phyloP scores from a whole-genome alignment of 1,140 invertebrate genomes.

The Muscidifurax raptorellus region DNA sequence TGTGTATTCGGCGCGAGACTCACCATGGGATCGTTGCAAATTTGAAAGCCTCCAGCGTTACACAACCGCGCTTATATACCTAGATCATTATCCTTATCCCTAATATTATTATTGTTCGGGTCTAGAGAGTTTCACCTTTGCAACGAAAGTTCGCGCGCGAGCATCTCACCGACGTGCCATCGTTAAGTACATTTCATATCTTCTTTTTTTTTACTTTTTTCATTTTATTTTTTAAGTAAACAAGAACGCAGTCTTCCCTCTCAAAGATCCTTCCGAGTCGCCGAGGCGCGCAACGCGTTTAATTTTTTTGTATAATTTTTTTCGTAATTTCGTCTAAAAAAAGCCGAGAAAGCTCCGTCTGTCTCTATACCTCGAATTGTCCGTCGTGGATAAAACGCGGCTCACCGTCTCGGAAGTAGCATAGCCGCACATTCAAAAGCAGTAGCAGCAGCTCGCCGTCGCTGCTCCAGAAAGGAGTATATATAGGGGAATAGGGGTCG shows the following conservation, averaged over 20 bases:
- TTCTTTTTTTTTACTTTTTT: background rate
- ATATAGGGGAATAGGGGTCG: background rate
- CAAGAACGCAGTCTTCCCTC: background rate
- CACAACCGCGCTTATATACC: slow-evolving; percentile 1
- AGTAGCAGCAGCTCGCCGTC: background rate
- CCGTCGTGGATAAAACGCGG: background rate
- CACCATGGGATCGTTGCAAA: background rate
- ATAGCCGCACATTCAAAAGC: background rate
- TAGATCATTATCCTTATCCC: slow-evolving; percentile 13
- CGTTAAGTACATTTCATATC: slow-evolving; percentile 14
- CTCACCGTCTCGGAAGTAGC: background rate
- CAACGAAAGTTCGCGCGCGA: slow-evolving; percentile 7
- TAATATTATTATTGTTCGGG: slow-evolving; percentile 26
- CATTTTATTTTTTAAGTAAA: background rate
- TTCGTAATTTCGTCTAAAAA: background rate
- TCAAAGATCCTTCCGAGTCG: background rate
- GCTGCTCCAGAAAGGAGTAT: background rate
- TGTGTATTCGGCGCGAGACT: background rate
- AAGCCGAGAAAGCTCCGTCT: background rate
- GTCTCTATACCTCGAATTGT: too few species aligned
- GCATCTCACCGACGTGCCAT: background rate
- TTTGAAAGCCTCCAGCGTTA: background rate
- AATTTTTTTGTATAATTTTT: background rate
- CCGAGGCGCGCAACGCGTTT: background rate
- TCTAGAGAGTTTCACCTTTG: background rate